These are phyloP conservation scores for Acanthis flammea DNA, from an alignment of 2,797 vertebrate genomes.

Conservation along the genomic window DNA sequence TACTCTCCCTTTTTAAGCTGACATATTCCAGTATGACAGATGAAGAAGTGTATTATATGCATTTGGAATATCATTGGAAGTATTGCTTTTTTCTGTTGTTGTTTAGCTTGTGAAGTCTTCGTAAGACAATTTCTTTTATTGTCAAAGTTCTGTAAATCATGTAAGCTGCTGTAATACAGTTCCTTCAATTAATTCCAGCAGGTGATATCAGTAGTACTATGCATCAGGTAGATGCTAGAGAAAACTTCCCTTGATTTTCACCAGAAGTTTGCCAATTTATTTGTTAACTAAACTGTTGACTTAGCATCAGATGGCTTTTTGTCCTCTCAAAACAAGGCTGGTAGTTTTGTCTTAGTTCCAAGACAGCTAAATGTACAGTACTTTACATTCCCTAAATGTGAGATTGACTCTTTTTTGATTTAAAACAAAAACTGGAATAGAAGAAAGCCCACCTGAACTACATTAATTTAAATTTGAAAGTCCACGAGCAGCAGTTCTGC, in stretches of 20 bases:
- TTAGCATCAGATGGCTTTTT: not conserved
- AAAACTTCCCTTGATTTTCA: not conserved
- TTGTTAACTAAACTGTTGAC: not conserved
- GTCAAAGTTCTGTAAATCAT: not conserved
- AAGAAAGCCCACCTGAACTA: not conserved
- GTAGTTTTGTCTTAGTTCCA: not conserved
- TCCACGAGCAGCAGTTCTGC: not conserved
- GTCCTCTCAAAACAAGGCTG: not conserved
- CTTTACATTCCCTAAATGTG: not conserved
- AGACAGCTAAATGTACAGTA: not conserved
- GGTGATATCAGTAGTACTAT: not conserved
- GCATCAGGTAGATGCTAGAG: not conserved
- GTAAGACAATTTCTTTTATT: not conserved
- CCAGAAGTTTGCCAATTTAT: not conserved
- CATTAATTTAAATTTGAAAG: not conserved
- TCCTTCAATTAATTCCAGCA: not conserved
- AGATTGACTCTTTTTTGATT: not conserved
- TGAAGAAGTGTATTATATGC: not conserved
- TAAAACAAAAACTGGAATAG: not conserved
- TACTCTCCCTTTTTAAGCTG: not conserved
- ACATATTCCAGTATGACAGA: not conserved
- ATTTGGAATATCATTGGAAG: not conserved
- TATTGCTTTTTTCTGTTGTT: not conserved
- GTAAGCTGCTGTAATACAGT: not conserved
- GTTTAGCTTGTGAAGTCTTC: not conserved